Evolutionary conservation across 2,113 vertebrate genomes (phyloP).

Genomic region (Gopherus flavomarginatus): DNA sequence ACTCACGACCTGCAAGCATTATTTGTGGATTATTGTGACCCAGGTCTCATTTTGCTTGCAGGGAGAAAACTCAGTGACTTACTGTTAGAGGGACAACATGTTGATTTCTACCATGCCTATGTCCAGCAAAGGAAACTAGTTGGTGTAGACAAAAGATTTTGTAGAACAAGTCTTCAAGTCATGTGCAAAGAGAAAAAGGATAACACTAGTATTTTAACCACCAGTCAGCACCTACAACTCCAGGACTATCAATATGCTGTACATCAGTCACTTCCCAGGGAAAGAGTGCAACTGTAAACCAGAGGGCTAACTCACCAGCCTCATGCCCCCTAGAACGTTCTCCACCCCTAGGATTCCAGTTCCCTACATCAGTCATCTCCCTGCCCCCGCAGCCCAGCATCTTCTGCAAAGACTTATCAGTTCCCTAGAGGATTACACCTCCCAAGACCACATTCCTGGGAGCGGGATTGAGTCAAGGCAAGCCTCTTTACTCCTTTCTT

Average conservation of each 20-base stretch:
- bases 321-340: too few species aligned
- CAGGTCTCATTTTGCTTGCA: slow-evolving; percentile 9
- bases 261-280: background rate
- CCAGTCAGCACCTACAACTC: background rate
- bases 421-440: too few species aligned
- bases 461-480: background rate
- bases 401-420: too few species aligned
- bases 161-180: background rate
- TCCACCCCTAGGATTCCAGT: too few species aligned
- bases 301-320: too few species aligned
- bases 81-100: slow-evolving; percentile 30
- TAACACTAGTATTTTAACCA: background rate
- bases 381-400: too few species aligned
- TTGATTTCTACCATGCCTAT: slow-evolving; percentile 35
- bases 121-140: slow-evolving; percentile 16
- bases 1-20: background rate
- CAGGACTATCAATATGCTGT: background rate
- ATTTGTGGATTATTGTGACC: background rate
- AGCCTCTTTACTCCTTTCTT: background rate
- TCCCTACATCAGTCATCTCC: too few species aligned
- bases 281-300: too few species aligned
- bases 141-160: slow-evolving; percentile 26
- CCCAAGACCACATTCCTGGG: too few species aligned
- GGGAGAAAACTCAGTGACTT: slow-evolving; percentile 46
- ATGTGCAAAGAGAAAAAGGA: background rate